Conservation (phyloP, 2,888 invertebrate species). For the Allophyes oxyacanthae region DNA sequence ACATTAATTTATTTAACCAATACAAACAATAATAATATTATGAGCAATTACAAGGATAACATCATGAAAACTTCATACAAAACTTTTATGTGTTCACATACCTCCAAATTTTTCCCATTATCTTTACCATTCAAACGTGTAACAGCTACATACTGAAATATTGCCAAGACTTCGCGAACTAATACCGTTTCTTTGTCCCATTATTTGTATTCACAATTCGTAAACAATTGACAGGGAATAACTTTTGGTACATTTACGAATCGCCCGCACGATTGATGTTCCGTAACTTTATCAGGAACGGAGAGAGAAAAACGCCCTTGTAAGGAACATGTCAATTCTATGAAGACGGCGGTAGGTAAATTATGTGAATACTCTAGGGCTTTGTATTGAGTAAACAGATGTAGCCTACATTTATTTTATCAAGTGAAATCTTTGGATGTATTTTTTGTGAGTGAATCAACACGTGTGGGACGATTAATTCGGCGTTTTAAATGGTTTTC, state of each 20-base stretch:
- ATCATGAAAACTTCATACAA: slow-evolving; percentile 10
- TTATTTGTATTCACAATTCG: slow-evolving; percentile 62
- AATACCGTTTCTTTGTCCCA: slow-evolving; percentile 43
- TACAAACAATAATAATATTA: too few species aligned
- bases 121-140: slow-evolving; percentile 11
- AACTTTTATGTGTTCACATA: slow-evolving; percentile 17
- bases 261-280: slow-evolving; percentile 44
- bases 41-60: too few species aligned
- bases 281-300: slow-evolving; percentile 40
- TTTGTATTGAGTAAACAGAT: slow-evolving; percentile 27
- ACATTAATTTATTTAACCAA: too few species aligned
- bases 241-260: slow-evolving; percentile 54
- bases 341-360: slow-evolving; percentile 30
- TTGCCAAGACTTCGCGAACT: slow-evolving; percentile 17
- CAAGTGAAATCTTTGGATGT: slow-evolving; percentile 3
- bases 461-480: slow-evolving; percentile 1
- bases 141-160: slow-evolving; percentile 17
- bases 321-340: slow-evolving; percentile 31
- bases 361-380: slow-evolving; percentile 37
- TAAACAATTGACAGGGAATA: slow-evolving; percentile 57
- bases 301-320: slow-evolving; percentile 25
- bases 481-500: not conserved
- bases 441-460: slow-evolving; percentile 9
- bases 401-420: slow-evolving; percentile 22
- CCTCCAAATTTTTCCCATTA: slow-evolving; percentile 10